Percentiles rank a stretch among this genome's conserved stretches.
These are phyloP conservation scores for Tipula lateralis DNA, from an alignment of 2,888 invertebrate species.

Conservation along the genomic window DNA sequence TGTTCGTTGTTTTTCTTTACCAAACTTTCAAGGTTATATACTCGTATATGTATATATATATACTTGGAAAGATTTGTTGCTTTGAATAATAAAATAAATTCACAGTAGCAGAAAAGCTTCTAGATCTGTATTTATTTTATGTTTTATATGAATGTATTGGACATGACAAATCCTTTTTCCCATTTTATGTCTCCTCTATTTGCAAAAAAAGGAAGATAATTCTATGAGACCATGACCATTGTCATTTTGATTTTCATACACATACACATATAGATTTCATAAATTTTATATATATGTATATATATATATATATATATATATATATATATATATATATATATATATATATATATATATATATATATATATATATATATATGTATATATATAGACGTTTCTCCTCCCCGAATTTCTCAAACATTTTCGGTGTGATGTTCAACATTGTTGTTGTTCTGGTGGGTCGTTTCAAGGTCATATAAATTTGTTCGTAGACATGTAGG, in stretches of 20 bases:
- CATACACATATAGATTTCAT: background rate
- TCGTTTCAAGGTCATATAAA: background rate
- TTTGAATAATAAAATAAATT: background rate
- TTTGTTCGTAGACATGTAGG: background rate
- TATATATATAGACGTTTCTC: background rate
- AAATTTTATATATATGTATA: too few species aligned
- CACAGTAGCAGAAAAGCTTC: background rate
- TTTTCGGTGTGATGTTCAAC: background rate
- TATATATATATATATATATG: background rate
- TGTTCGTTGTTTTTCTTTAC: background rate
- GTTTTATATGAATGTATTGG: background rate
- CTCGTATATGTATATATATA: background rate
- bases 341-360: too few species aligned
- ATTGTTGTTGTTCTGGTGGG: background rate
- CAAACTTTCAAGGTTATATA: slow-evolving; percentile 3
- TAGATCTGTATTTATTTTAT: background rate
- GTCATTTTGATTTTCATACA: background rate
- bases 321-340: too few species aligned
- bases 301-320: too few species aligned
- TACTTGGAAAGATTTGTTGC: background rate
- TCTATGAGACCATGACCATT: background rate
- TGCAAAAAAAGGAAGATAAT: background rate
- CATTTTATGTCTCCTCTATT: background rate
- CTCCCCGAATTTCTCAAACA: background rate
- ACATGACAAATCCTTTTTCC: background rate